Conservation (phyloP, 2,888 invertebrate species). For the Eupsilia transversa region DNA sequence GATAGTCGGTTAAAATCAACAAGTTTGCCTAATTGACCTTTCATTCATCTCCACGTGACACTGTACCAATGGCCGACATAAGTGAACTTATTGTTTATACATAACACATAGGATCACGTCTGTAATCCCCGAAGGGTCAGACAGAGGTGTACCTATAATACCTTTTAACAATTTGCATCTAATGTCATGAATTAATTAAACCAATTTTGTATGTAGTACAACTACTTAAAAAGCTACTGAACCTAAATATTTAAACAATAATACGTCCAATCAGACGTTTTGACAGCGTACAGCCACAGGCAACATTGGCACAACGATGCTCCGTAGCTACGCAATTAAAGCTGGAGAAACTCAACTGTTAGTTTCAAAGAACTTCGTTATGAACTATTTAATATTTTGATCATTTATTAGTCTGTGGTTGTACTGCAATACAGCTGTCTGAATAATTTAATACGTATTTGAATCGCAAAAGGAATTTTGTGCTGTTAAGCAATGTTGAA, state of each 20-base stretch:
- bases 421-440: neutral
- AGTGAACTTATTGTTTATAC: neutral
- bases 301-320: neutral
- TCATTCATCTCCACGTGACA: too few species aligned
- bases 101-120: too few species aligned
- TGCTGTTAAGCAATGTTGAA: neutral
- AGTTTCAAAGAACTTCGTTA: conserved; percentile 17
- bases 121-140: too few species aligned
- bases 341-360: neutral
- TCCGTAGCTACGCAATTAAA: conserved; percentile 5
- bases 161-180: neutral
- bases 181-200: neutral
- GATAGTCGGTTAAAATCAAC: neutral
- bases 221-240: neutral
- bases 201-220: too few species aligned
- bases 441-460: neutral
- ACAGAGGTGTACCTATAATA: neutral
- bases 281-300: neutral
- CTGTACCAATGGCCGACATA: neutral
- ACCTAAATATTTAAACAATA: neutral
- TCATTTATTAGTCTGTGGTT: neutral
- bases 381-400: conserved; percentile 4
- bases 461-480: neutral
- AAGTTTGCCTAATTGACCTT: too few species aligned
- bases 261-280: conserved; percentile 1